These are phyloP conservation scores for Aplysina aerophoba DNA, from an alignment of 37 sponge, comb jelly and placozoan species.

Conservation along the genomic window DNA sequence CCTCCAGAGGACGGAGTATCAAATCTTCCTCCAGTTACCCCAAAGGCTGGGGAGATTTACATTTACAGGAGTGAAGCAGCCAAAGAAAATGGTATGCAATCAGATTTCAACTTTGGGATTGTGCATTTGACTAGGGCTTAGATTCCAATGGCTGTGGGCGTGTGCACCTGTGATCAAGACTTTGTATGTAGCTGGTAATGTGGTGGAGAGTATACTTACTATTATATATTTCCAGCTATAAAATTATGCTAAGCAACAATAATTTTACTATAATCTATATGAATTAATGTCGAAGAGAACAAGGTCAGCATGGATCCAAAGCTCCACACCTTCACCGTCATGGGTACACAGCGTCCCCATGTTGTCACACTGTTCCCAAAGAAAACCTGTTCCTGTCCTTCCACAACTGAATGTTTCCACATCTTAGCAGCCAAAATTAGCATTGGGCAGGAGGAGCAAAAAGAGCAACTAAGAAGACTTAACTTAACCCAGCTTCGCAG, in stretches of 20 bases:
- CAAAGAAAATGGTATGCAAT: not conserved
- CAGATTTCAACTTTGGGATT: too few species aligned
- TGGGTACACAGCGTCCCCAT: slow-evolving; percentile 36
- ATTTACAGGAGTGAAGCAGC: slow-evolving; percentile 28
- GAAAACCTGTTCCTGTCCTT: slow-evolving; percentile 68
- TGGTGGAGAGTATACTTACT: too few species aligned
- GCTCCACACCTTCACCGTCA: slow-evolving; percentile 28
- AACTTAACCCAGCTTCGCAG: slow-evolving; percentile 54
- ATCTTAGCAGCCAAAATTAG: slow-evolving; percentile 62
- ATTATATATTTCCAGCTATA: too few species aligned
- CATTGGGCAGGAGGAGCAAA: slow-evolving; percentile 23
- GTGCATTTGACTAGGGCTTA: too few species aligned
- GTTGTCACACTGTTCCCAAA: slow-evolving; percentile 51
- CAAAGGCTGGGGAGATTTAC: slow-evolving; percentile 49
- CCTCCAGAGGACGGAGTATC: slow-evolving; percentile 24
- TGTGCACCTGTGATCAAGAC: too few species aligned
- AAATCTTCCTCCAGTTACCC: slow-evolving; percentile 37
- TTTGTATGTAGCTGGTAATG: too few species aligned
- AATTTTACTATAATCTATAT: too few species aligned
- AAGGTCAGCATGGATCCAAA: slow-evolving; percentile 14
- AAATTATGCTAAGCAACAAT: too few species aligned
- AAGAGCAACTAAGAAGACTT: not conserved
- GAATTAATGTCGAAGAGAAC: slow-evolving; percentile 35
- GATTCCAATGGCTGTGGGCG: too few species aligned
- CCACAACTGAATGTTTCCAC: slow-evolving; percentile 55